Base-by-base conservation (phyloP, 2,113 vertebrate genomes). In the Danio rerio region DNA sequence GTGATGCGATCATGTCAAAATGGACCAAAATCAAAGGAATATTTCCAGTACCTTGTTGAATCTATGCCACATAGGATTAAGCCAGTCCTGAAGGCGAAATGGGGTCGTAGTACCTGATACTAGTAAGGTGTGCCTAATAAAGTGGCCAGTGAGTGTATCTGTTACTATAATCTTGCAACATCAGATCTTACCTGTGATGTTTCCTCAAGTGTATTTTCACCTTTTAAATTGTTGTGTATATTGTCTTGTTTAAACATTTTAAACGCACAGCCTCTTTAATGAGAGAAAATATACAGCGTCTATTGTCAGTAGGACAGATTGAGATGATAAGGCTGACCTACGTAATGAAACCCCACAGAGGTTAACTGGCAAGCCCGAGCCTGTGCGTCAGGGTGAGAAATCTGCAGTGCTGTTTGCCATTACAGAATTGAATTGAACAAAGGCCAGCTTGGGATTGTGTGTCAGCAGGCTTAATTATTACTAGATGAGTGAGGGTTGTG, bases 391-490 rank as follows among this genome's bases (percentile, higher is more conserved):
- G 75, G 63, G 76, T 58, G 18, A 53, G 72, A 79, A 61, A 59
- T 85, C 63, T 85, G 82, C 86, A 21, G 47, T n/a, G 73, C 74
- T 84, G 84, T 78, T 73, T 77, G 62, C n/a, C 83, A 69, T 42
- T 71, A 86, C 11, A 47, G 69, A 53, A 43, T 20, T 66, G 62
- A 70, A 74, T 81, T 85, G 65, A 78, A 78, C 86, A 81, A 86
- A 86, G 52, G 40, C 75, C 47, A 76, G 63, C 84, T 72, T 21
- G 42, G 31, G 31, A 76, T 65, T 10, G 18, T 81, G 73, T 73
- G 79, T 88, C 85, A 87, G 83, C 82, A 85, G 49, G 77, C 62
- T 83, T 80, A 73, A 70, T 87, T 84, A 81, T 82, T 79, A 74
- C 80, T 82, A 78, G 79, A 47, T 85, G 78, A 81, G 50, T 77